Evolutionary conservation across 2,113 vertebrate species (phyloP).

Genomic region (Spea bombifrons): DNA sequence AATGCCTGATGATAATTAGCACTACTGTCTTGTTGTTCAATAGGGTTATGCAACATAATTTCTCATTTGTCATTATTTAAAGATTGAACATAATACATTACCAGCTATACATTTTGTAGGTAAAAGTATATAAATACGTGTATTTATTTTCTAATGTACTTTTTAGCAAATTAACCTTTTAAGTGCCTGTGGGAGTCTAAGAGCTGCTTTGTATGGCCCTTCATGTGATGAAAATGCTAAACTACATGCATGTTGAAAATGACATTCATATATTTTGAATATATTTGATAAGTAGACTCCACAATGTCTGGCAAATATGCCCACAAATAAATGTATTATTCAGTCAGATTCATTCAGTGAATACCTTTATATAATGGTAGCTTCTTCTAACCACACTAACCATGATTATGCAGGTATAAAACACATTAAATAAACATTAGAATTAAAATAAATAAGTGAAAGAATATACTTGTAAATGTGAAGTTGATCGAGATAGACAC

Average conservation of each 20-base stretch:
- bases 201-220: background rate
- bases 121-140: too few species aligned
- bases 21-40: too few species aligned
- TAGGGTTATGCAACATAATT: too few species aligned
- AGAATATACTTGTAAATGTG: background rate
- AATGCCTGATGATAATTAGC: too few species aligned
- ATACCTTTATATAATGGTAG: background rate
- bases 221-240: background rate
- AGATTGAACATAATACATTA: too few species aligned
- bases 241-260: background rate
- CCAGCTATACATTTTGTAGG: too few species aligned
- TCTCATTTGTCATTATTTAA: too few species aligned
- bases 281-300: background rate
- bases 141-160: too few species aligned
- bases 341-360: background rate
- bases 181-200: too few species aligned
- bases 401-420: background rate
- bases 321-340: background rate
- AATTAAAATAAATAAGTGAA: background rate
- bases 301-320: background rate
- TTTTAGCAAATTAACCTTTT: too few species aligned
- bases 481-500: conserved; percentile 59
- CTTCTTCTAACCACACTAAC: background rate
- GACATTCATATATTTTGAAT: background rate
- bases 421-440: background rate